Conservation (phyloP, 1,140 invertebrate genomes). For the Dreissena polymorpha region DNA sequence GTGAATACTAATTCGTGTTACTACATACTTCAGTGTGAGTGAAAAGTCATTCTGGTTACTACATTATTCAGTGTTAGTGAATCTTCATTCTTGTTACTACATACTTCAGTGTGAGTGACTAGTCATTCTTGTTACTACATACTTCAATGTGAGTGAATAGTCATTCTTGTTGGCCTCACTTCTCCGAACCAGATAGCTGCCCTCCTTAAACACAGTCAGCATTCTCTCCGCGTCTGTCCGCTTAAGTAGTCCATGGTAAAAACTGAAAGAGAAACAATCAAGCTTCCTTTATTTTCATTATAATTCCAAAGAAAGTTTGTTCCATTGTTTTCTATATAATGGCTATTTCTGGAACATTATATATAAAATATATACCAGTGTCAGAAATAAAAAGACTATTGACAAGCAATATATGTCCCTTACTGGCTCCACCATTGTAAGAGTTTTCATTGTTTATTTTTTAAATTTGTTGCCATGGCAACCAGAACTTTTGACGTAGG, state of each 20-base stretch:
- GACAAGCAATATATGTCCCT: no score
- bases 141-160: conserved; percentile 76
- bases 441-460: no score
- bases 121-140: conserved; percentile 45
- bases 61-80: no score
- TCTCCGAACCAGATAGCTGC: conserved; percentile 73
- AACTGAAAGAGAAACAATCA: conserved; percentile 60
- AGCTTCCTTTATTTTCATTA: background rate
- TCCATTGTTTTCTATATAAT: background rate
- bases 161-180: conserved; percentile 72
- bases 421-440: no score
- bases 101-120: no score
- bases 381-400: no score
- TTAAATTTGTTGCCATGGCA: no score
- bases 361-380: background rate
- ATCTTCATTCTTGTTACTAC: no score
- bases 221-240: conserved; percentile 70
- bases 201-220: conserved; percentile 72
- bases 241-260: conserved; percentile 75
- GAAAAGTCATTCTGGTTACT: no score
- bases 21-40: no score
- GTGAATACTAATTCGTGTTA: no score
- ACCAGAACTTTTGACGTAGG: no score
- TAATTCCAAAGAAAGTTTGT: background rate
- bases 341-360: background rate